Conservation (phyloP, 2,113 vertebrate species). For the Pholis gunnellus region DNA sequence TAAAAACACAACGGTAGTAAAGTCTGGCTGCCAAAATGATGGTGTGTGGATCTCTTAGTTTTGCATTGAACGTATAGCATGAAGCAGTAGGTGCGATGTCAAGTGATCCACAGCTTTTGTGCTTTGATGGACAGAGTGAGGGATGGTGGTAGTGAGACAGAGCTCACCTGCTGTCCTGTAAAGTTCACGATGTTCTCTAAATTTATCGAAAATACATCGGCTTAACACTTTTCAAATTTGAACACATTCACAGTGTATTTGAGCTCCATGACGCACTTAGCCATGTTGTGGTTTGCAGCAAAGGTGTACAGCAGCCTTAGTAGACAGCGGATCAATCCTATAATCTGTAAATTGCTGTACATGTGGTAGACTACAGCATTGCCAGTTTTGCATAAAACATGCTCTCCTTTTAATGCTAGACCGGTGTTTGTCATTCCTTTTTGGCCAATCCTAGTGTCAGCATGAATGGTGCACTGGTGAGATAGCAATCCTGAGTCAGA, state of each 20-base stretch:
- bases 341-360: slow-evolving; percentile 34
- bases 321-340: slow-evolving; percentile 17
- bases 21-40: background rate
- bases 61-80: background rate
- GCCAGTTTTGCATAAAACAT: slow-evolving; percentile 41
- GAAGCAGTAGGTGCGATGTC: background rate
- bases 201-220: background rate
- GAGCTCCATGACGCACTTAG: background rate
- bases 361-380: slow-evolving; percentile 29
- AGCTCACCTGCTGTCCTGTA: background rate
- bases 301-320: slow-evolving; percentile 32
- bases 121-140: slow-evolving; percentile 19
- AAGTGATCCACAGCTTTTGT: slow-evolving; percentile 6
- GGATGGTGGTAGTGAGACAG: background rate
- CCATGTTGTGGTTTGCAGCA: background rate
- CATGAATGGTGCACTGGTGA: slow-evolving; percentile 64
- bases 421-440: slow-evolving; percentile 60
- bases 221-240: background rate
- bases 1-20: slow-evolving; percentile 9
- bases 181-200: background rate
- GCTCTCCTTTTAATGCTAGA: slow-evolving; percentile 26
- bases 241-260: background rate
- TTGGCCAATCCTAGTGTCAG: slow-evolving; percentile 22
- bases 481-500: slow-evolving; percentile 69
- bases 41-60: background rate